Base-by-base conservation (phyloP, 2,888 invertebrate species). In the Drosophila aldrichi region DNA sequence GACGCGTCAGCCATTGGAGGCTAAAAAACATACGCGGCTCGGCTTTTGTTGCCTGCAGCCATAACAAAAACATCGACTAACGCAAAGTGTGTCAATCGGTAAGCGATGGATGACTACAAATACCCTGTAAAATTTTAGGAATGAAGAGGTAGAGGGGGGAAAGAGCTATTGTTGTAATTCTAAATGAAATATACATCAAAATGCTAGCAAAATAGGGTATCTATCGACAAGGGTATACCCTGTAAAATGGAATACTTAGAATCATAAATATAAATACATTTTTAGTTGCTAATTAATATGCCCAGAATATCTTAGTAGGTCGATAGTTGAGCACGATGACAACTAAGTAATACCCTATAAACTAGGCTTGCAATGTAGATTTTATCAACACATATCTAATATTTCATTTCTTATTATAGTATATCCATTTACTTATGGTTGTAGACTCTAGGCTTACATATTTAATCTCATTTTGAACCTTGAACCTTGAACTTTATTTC, bases 11-110 rank as follows among this genome's bases (percentile, higher is more conserved):
- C 43, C 60, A 78, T 49, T 43, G 40, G 38, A 49, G 55, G 59
- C 55, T 12, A 32, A 62, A 62, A 72, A 78, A 59, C 75, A 70
- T 44, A 79, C 55, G 61, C 29, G 59, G 34, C 66, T 59, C 75
- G 41, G 38, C 48, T 60, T 62, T 64, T 77, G 51, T 68, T 51
- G 63, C 76, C 60, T 46, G 57, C 65, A 69, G 66, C 70, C 78
- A 80, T 70, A 88, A 82, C 77, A 82, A 70, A 67, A 74, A 77
- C 56, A 64, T 14, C 14, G 14, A 66, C 59, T 32, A 70, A 25
- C 51, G 34, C 16, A 67, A 48, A 65, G 57, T 72, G 65, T 55
- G 44, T 54, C 57, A 61, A 67, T 43, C 58, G 22, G 32, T 32
- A 34, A 36, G 8, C 14, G n/a, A 9, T 16, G 32, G 25, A 32